Evolutionary conservation across 2,797 vertebrate species (phyloP).

Genomic region (Falco peregrinus): DNA sequence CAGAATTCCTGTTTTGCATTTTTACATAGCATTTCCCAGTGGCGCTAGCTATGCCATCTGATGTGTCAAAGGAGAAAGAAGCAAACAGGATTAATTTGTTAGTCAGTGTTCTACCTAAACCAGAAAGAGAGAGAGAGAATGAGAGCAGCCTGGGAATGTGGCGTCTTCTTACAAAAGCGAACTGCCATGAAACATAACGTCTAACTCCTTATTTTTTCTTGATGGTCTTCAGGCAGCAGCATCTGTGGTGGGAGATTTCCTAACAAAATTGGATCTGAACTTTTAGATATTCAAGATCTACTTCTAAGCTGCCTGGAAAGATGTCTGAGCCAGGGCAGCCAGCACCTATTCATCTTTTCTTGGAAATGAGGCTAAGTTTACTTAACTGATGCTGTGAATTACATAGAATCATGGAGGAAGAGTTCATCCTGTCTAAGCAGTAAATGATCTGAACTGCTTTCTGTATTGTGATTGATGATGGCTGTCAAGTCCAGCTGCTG

Average conservation of each 20-base stretch:
- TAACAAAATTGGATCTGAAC: neutral
- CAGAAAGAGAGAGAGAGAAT: neutral
- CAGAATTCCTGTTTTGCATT: neutral
- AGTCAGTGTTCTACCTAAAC: neutral
- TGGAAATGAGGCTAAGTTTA: neutral
- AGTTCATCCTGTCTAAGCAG: neutral
- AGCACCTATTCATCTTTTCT: neutral
- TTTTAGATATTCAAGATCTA: neutral
- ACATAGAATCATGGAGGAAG: neutral
- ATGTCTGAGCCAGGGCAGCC: neutral
- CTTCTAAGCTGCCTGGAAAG: neutral
- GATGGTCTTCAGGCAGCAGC: neutral
- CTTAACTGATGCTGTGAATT: neutral
- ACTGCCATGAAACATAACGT: neutral
- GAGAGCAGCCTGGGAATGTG: neutral
- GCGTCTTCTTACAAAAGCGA: neutral
- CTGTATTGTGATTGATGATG: neutral
- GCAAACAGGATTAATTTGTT: neutral
- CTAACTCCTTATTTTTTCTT: neutral
- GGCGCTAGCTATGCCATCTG: neutral
- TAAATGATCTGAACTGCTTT: neutral
- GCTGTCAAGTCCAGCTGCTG: neutral
- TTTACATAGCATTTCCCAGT: neutral
- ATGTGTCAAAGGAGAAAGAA: neutral
- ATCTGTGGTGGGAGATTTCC: neutral